These are phyloP conservation scores for Dichetophora obliterata DNA, from an alignment of 2,888 invertebrate species.

Conservation along the genomic window DNA sequence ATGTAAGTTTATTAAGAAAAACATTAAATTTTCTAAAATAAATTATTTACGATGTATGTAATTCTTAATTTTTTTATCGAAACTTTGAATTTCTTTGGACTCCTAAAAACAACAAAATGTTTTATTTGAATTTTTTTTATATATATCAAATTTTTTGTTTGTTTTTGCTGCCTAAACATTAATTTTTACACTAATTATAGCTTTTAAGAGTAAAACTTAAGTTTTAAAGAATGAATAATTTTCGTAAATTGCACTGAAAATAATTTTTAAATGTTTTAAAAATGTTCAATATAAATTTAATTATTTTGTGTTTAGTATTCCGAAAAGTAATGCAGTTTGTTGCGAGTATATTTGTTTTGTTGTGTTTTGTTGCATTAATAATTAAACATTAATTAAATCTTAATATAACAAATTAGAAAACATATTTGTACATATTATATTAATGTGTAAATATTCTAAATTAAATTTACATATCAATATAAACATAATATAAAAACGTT, in stretches of 20 bases:
- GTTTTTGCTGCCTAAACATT: conserved; percentile 49
- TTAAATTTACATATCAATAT: too few relatives aligned
- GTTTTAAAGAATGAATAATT: too few relatives aligned
- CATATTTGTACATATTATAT: neutral
- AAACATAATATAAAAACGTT: too few relatives aligned
- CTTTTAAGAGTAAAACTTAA: too few relatives aligned
- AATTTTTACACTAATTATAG: conserved; percentile 39
- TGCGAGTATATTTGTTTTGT: conserved; percentile 55
- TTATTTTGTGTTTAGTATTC: conserved; percentile 37
- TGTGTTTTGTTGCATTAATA: conserved; percentile 44
- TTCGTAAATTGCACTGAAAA: too few relatives aligned
- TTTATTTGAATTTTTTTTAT: conserved; percentile 44
- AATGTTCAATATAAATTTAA: too few relatives aligned
- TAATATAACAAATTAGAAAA: neutral
- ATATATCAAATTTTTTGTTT: conserved; percentile 37
- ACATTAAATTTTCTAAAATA: conserved; percentile 58
- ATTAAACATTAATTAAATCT: conserved; percentile 26
- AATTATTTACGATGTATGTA: conserved; percentile 48
- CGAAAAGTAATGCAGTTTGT: conserved; percentile 59
- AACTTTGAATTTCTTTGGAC: conserved; percentile 51
- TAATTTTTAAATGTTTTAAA: neutral
- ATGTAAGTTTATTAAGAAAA: conserved; percentile 37
- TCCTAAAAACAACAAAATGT: conserved; percentile 67
- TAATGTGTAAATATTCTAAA: too few relatives aligned
- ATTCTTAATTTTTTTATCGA: conserved; percentile 46